phyloP scores from a whole-genome alignment of 2,113 vertebrate genomes.

The Mus spicilegus region DNA sequence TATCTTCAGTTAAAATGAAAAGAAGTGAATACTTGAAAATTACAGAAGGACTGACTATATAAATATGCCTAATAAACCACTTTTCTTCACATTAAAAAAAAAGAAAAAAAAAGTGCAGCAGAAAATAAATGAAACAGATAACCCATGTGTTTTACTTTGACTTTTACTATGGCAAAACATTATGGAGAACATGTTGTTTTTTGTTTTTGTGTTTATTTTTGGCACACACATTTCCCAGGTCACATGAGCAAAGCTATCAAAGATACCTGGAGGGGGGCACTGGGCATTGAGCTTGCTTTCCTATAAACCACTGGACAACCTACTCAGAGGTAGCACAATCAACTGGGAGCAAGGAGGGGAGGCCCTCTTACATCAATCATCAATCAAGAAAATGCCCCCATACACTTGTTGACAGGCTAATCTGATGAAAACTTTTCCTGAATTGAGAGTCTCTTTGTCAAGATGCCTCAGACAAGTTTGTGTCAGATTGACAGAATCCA shows the following conservation, averaged over 20 bases:
- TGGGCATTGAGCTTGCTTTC: neutral
- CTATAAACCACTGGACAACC: too few species aligned
- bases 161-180: neutral
- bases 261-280: too few species aligned
- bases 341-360: neutral
- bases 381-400: neutral
- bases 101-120: neutral
- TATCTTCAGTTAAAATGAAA: slow-evolving; percentile 53
- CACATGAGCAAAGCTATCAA: neutral
- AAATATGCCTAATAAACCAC: neutral
- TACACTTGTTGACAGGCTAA: neutral
- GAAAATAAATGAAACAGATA: neutral
- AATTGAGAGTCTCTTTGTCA: neutral
- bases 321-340: too few species aligned
- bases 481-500: neutral
- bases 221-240: neutral
- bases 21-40: neutral
- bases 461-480: too few species aligned
- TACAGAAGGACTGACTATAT: neutral
- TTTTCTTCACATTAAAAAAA: neutral
- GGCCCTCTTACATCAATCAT: too few species aligned
- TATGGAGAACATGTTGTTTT: neutral
- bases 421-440: neutral
- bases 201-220: neutral
- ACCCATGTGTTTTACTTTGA: neutral